Conservation (phyloP, 1,140 invertebrate genomes). For the Aphelinus atriplicis region DNA sequence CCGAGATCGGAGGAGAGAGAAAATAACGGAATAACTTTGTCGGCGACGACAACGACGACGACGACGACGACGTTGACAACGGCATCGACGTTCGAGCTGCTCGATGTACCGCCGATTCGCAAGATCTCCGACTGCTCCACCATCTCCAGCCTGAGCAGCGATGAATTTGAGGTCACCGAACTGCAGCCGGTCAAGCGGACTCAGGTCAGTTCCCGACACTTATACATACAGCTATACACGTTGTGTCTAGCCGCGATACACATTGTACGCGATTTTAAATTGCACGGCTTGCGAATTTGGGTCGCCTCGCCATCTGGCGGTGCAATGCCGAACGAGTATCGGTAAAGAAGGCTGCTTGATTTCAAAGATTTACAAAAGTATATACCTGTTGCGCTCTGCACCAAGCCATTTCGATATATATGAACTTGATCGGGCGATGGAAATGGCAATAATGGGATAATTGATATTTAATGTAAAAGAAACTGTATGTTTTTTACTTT, state of each 20-base stretch:
- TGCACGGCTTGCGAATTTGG: not conserved
- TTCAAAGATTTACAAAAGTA: not conserved
- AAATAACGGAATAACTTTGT: not conserved
- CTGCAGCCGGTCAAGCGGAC: slow-evolving; percentile 55
- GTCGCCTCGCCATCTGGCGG: slow-evolving; percentile 44
- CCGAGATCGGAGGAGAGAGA: slow-evolving; percentile 39
- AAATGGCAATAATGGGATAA: too few relatives aligned
- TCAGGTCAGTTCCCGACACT: slow-evolving; percentile 58
- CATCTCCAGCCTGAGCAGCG: slow-evolving; percentile 73
- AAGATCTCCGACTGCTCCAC: slow-evolving; percentile 74
- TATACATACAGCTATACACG: slow-evolving; percentile 28
- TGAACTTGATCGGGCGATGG: too few relatives aligned
- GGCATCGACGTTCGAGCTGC: slow-evolving; percentile 60
- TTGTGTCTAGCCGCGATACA: not conserved
- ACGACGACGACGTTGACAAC: not conserved
- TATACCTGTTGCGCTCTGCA: too few relatives aligned
- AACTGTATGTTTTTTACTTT: too few relatives aligned
- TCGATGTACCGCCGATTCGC: slow-evolving; percentile 68
- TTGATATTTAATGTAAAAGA: too few relatives aligned
- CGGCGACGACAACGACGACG: not conserved
- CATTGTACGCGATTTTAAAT: not conserved
- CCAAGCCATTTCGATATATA: too few relatives aligned
- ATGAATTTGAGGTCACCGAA: slow-evolving; percentile 71
- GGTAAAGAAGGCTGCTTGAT: slow-evolving; percentile 3
- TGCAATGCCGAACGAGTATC: slow-evolving; percentile 16